These are phyloP conservation scores for Brachypteracias leptosomus DNA, from an alignment of 2,113 vertebrate genomes.

Conservation along the genomic window DNA sequence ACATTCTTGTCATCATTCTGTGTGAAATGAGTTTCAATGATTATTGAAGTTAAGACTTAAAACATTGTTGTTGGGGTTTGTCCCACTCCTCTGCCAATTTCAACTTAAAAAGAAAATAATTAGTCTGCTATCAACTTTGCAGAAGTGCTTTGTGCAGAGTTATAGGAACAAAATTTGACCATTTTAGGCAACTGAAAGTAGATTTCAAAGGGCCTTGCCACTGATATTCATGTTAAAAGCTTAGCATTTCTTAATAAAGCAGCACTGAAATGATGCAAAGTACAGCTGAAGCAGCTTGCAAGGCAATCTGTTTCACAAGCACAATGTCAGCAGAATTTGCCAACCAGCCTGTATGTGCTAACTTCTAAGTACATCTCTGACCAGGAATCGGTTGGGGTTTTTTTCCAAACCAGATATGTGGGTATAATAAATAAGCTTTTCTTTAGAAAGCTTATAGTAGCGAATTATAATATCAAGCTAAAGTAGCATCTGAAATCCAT, in stretches of 20 bases:
- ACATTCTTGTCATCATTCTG: background rate
- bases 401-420: background rate
- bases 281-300: slow-evolving; percentile 45
- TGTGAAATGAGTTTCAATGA: background rate
- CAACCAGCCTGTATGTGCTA: slow-evolving; percentile 50
- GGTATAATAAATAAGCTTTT: slow-evolving; percentile 42
- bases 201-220: slow-evolving; percentile 49
- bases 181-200: background rate
- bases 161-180: background rate
- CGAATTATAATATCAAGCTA: slow-evolving; percentile 28
- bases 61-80: background rate
- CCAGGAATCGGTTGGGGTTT: background rate
- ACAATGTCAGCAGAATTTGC: slow-evolving; percentile 59
- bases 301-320: slow-evolving; percentile 60
- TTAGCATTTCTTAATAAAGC: slow-evolving; percentile 50
- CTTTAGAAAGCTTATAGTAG: slow-evolving; percentile 6
- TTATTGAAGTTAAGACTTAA: background rate
- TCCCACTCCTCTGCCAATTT: background rate
- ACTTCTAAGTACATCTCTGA: slow-evolving; percentile 30
- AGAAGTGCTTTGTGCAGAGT: background rate
- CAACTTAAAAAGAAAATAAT: background rate
- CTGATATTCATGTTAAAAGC: slow-evolving; percentile 13
- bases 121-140: background rate
- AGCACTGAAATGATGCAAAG: slow-evolving; percentile 45
- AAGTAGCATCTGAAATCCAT: slow-evolving; percentile 73